Evolutionary conservation across 2,797 vertebrate species (phyloP).

Genomic region (Xiphophorus birchmanni): DNA sequence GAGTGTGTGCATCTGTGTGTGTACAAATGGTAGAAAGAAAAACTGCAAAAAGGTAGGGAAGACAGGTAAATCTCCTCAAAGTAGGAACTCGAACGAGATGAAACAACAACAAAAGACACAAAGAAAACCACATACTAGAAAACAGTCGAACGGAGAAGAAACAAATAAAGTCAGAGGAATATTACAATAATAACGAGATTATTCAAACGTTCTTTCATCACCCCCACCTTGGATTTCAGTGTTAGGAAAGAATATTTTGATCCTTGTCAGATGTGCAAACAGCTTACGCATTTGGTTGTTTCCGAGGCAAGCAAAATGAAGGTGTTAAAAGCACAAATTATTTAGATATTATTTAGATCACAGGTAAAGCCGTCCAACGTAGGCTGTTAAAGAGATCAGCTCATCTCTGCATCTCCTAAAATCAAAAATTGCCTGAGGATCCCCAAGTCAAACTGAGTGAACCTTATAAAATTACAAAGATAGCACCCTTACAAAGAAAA

Average conservation of each 20-base stretch:
- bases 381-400: conserved; percentile 8
- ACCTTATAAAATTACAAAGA: neutral
- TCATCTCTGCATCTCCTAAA: neutral
- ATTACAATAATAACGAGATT: neutral
- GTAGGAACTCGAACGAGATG: conserved; percentile 22
- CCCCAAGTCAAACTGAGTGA: neutral
- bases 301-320: conserved; percentile 1
- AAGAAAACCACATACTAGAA: conserved; percentile 19
- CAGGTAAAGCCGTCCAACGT: conserved; percentile 5
- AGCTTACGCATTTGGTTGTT: conserved; percentile 4
- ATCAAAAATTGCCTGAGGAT: neutral
- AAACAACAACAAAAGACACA: conserved; percentile 22
- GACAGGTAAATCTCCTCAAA: conserved; percentile 42
- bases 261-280: neutral
- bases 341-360: conserved; percentile 14
- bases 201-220: neutral
- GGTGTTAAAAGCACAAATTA: conserved; percentile 7
- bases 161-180: conserved; percentile 1
- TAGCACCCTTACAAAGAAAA: neutral
- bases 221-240: conserved; percentile 5
- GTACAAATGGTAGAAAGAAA: conserved; percentile 30
- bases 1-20: conserved; percentile 20
- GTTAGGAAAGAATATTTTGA: conserved; percentile 12
- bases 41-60: conserved; percentile 37
- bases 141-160: conserved; percentile 5